Evolutionary conservation across 2,113 vertebrate genomes (phyloP).

Genomic region (Mola mola): DNA sequence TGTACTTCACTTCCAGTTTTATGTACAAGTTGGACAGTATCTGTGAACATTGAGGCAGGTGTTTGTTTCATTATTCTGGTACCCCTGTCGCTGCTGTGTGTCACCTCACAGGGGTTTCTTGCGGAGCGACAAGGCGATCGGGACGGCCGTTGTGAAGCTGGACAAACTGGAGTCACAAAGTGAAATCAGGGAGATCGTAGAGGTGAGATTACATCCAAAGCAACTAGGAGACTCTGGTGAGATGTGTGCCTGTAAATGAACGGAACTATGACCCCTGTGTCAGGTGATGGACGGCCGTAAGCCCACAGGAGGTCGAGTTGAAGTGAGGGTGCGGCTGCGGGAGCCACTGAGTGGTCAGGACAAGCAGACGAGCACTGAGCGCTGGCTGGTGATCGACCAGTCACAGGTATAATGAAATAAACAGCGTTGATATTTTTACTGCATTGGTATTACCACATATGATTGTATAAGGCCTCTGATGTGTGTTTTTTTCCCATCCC

Average conservation of each 20-base stretch:
- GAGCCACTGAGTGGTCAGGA: slow-evolving; percentile 94
- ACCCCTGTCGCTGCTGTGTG: not conserved
- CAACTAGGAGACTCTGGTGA: too few relatives aligned
- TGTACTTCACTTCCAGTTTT: too few relatives aligned
- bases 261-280: not conserved
- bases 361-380: slow-evolving; percentile 87
- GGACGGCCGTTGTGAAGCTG: slow-evolving; percentile 90
- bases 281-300: slow-evolving; percentile 96
- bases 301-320: slow-evolving; percentile 91
- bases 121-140: slow-evolving; percentile 93
- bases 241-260: too few relatives aligned
- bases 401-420: slow-evolving; percentile 56
- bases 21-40: too few relatives aligned
- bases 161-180: slow-evolving; percentile 92
- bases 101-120: slow-evolving; percentile 87
- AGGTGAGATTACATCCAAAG: too few relatives aligned
- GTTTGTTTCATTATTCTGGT: too few relatives aligned
- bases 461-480: not conserved
- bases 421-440: not conserved
- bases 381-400: slow-evolving; percentile 91
- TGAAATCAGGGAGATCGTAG: slow-evolving; percentile 93
- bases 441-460: not conserved
- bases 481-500: not conserved
- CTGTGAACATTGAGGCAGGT: too few relatives aligned
- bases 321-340: slow-evolving; percentile 90